Evolutionary conservation across 2,113 vertebrate species (phyloP).

Genomic region (Indri indri): DNA sequence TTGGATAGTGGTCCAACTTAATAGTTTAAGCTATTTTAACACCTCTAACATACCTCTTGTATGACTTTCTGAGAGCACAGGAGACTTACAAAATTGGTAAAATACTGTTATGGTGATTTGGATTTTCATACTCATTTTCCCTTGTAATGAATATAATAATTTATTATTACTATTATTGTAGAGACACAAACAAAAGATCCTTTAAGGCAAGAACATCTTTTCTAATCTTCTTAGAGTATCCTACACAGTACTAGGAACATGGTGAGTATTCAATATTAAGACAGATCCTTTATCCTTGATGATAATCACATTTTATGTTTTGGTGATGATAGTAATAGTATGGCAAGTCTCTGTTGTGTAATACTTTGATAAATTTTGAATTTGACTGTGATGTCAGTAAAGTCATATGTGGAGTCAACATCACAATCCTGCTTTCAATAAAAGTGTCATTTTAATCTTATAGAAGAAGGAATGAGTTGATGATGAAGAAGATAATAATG

Average conservation of each 20-base stretch:
- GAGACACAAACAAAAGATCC: background rate
- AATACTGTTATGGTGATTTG: background rate
- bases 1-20: slow-evolving; percentile 33
- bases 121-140: background rate
- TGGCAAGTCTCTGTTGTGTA: background rate
- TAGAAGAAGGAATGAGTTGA: background rate
- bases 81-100: background rate
- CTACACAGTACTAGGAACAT: background rate
- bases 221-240: slow-evolving; percentile 3
- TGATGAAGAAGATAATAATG: background rate
- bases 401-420: background rate
- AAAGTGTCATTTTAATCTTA: slow-evolving; percentile 36
- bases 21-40: slow-evolving; percentile 8
- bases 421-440: background rate
- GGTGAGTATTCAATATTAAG: background rate
- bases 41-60: background rate
- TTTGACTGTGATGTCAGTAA: background rate
- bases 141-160: background rate
- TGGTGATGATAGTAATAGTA: background rate
- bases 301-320: slow-evolving; percentile 9
- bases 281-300: background rate
- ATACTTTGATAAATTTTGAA: slow-evolving; percentile 2
- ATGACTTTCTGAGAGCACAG: slow-evolving; percentile 36
- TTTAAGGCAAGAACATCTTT: slow-evolving; percentile 25
- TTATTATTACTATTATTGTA: background rate